These are phyloP conservation scores for Boulengeromyrus knoepffleri DNA, from an alignment of 2,113 vertebrate species.

Conservation along the genomic window DNA sequence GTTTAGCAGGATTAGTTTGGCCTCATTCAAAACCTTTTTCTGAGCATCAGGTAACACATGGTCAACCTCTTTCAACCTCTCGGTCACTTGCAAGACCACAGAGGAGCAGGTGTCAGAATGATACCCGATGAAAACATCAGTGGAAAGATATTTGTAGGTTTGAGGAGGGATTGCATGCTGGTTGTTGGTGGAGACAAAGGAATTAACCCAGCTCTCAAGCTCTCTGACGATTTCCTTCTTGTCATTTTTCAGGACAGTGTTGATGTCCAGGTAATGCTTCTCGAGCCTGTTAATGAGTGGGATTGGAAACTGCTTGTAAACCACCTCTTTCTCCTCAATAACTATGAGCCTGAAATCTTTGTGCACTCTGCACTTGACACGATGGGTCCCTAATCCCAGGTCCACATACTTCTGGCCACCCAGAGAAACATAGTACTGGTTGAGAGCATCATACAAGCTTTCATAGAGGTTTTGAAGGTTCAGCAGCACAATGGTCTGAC, in stretches of 20 bases:
- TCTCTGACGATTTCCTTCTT: constrained; percentile 61
- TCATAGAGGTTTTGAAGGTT: constrained; percentile 94
- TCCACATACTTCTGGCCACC: constrained; percentile 94
- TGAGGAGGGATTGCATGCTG: constrained; percentile 27
- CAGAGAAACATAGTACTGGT: constrained; percentile 90
- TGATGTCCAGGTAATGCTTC: constrained; percentile 88
- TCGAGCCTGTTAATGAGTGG: constrained; percentile 95
- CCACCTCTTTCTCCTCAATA: constrained; percentile 85
- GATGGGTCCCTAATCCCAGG: constrained; percentile 86
- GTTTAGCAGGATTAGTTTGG: constrained; percentile 67
- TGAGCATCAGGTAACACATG: constrained; percentile 31
- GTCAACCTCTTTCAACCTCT: constrained; percentile 39
- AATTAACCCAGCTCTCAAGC: constrained; percentile 65
- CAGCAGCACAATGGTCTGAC: constrained; percentile 79
- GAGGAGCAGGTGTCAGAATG: constrained; percentile 83
- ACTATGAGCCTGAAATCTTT: constrained; percentile 78
- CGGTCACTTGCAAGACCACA: constrained; percentile 69
- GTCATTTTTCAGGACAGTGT: constrained; percentile 65
- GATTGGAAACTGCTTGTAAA: constrained; percentile 84
- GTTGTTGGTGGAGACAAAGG: constrained; percentile 48
- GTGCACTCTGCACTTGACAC: constrained; percentile 93
- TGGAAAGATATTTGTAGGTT: constrained; percentile 56
- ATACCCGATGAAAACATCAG: constrained; percentile 84
- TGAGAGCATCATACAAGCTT: constrained; percentile 93
- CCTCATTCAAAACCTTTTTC: constrained; percentile 41